Evolutionary conservation across 2,888 invertebrate genomes (phyloP).

Genomic region (Alloplasta piceator): DNA sequence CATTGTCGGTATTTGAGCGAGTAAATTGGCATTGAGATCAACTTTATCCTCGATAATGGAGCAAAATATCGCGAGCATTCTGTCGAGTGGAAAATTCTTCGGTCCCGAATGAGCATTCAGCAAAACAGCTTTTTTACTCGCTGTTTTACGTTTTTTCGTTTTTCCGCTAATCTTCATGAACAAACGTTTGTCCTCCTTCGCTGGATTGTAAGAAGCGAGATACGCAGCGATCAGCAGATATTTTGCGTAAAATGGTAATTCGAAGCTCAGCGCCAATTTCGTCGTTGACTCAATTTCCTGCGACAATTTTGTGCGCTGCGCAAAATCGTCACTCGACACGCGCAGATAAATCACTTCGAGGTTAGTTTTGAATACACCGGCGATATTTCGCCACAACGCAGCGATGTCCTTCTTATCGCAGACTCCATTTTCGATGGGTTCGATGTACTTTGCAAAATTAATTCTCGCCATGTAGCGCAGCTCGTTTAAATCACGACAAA

Average conservation of each 20-base stretch:
- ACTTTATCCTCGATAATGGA: conserved; percentile 94
- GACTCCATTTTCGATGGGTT: conserved; percentile 89
- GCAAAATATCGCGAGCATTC: conserved; percentile 94
- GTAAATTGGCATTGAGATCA: conserved; percentile 93
- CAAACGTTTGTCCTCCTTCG: conserved; percentile 93
- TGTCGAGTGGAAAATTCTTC: conserved; percentile 91
- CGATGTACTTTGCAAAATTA: conserved; percentile 91
- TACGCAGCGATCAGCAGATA: conserved; percentile 95
- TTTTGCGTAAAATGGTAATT: conserved; percentile 95
- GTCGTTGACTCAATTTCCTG: conserved; percentile 79
- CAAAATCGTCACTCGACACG: conserved; percentile 81
- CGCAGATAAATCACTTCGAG: conserved; percentile 91
- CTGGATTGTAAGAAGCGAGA: conserved; percentile 96
- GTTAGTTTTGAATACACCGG: conserved; percentile 89
- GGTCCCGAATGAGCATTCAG: conserved; percentile 91
- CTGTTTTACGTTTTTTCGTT: conserved; percentile 86
- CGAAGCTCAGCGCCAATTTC: conserved; percentile 85
- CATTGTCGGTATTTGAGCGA: conserved; percentile 94
- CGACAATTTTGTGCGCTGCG: conserved; percentile 70
- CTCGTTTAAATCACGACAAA: conserved; percentile 94
- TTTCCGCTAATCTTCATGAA: conserved; percentile 93
- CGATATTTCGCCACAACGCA: conserved; percentile 92
- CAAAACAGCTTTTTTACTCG: conserved; percentile 83
- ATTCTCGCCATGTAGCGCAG: conserved; percentile 91
- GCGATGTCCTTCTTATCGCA: conserved; percentile 87